Evolutionary conservation across 2,888 invertebrate species (phyloP), one percentile per base, ranked within the genome.

Genomic region (Urechis unicinctus): DNA sequence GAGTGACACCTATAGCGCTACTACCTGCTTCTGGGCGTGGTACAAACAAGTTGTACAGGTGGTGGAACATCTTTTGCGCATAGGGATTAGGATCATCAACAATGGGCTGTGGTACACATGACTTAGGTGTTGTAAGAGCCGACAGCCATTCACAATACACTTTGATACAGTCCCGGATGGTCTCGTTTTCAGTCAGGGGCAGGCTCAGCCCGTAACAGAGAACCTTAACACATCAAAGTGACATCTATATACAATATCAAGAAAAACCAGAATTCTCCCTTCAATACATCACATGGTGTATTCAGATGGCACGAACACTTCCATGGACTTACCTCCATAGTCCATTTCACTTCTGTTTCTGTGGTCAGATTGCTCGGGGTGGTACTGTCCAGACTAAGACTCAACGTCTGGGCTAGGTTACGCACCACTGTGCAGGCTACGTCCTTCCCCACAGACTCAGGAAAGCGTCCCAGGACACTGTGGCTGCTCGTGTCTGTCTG

Each of bases 61-160:
- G 95, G 56, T 87, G 85, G 46, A 96, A 86, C 69, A 96, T 95
- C 78, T 88, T 89, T 64, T 91, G 83, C 0, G 91, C 88, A 78
- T 94, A 96, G 59, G 88, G 83, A 74, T 92, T 91, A 0, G 95
- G 91, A 73, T 92, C 89, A 55, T 91, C 89, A 46, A 86, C 83
- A 13, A 96, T 86, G 0, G 95, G 93, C 64, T 85, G 84, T 0
- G 96, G 96, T 22, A 95, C 88, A 66, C 91, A 88, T 70, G 91
- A 89, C 1, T 91, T 89, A 24, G 64, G 60, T 6, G 57, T 57
- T 64, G 89, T 85, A 61, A 96, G 81, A 2, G 94, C 89, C 0
- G 90, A 88, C 62, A 97, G 81, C 96, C 96, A 97, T 72, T 96
- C 93, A 77, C 94, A 95, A 74, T 96, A 96, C 36, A 96, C 88